phyloP scores from a whole-genome alignment of 37 sponge, comb jelly and placozoan species.

The Oscarella lobularis region DNA sequence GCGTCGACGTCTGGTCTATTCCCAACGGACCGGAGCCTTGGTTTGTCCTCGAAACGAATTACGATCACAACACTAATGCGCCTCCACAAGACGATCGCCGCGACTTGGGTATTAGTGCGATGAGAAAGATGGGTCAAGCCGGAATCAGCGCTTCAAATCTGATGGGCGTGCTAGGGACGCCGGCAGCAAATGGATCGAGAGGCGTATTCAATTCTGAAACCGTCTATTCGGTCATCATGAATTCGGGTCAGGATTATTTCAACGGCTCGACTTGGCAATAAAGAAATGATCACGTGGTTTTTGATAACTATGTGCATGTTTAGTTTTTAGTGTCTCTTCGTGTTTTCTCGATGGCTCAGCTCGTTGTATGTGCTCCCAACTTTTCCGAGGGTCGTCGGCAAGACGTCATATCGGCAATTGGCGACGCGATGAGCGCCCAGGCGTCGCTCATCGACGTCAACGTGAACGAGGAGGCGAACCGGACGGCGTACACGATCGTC shows the following conservation, averaged over 20 bases:
- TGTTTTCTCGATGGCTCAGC: not conserved
- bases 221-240: not conserved
- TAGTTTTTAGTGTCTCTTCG: too few relatives aligned
- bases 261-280: not conserved
- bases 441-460: not conserved
- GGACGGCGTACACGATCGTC: slow-evolving; percentile 3
- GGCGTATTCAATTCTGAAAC: not conserved
- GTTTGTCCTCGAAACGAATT: not conserved
- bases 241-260: not conserved
- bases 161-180: not conserved
- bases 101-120: not conserved
- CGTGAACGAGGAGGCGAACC: not conserved
- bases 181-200: not conserved
- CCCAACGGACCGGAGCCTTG: not conserved
- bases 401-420: slow-evolving; percentile 1
- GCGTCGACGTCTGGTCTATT: not conserved
- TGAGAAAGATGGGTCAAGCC: not conserved
- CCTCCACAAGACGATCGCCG: not conserved
- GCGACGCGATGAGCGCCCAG: not conserved
- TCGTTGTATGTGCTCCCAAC: slow-evolving; percentile 1
- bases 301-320: too few relatives aligned
- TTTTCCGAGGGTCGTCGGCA: slow-evolving; percentile 8
- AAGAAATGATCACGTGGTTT: too few relatives aligned
- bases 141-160: not conserved
- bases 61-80: not conserved